Evolutionary conservation across 2,888 invertebrate species (phyloP).

Genomic region (Prosapia bicincta): DNA sequence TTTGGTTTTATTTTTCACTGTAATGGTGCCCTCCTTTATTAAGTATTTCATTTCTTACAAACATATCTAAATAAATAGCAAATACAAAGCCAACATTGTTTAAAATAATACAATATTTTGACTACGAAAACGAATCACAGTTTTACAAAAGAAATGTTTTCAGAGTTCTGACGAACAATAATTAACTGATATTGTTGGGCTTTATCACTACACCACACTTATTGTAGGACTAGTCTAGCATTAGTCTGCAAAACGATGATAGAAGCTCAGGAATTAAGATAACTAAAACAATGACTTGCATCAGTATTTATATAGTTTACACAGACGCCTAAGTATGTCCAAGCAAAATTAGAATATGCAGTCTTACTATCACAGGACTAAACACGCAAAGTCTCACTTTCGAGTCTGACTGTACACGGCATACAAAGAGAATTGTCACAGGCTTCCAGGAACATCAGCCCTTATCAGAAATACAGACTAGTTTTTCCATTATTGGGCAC

Average conservation of each 20-base stretch:
- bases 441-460: neutral
- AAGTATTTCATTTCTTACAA: too few species aligned
- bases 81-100: too few species aligned
- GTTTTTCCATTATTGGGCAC: neutral
- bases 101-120: neutral
- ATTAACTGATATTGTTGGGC: too few species aligned
- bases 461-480: neutral
- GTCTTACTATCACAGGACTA: conserved; percentile 2
- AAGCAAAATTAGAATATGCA: neutral
- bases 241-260: neutral
- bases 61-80: neutral
- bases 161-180: too few species aligned
- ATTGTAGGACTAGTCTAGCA: neutral
- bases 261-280: neutral
- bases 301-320: neutral
- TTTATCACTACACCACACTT: neutral
- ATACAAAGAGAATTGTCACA: neutral
- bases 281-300: neutral
- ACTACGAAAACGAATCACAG: neutral
- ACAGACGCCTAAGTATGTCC: neutral
- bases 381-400: neutral
- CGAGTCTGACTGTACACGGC: neutral
- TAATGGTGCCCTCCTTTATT: neutral
- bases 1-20: neutral
- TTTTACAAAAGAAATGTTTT: neutral